These are phyloP conservation scores for Xiphydria camelus DNA, from an alignment of 2,888 invertebrate genomes.

Conservation along the genomic window DNA sequence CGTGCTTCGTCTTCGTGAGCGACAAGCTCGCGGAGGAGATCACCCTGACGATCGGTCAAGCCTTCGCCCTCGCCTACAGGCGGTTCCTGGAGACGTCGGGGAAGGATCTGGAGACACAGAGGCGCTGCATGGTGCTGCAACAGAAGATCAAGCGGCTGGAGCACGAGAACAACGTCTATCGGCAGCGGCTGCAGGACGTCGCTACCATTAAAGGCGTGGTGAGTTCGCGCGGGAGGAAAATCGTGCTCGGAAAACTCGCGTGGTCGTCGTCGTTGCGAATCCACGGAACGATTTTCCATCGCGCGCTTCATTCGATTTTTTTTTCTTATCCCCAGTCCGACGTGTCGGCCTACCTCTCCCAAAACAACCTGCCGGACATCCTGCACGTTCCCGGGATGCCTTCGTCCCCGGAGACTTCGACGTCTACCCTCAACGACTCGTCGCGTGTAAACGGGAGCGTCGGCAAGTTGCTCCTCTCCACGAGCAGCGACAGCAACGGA, in stretches of 20 bases:
- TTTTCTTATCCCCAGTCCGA: slow-evolving; percentile 47
- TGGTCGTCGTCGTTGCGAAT: too few species aligned
- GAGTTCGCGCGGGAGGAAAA: too few species aligned
- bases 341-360: slow-evolving; percentile 60
- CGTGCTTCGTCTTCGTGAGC: slow-evolving; percentile 96
- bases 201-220: slow-evolving; percentile 61
- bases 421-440: slow-evolving; percentile 30
- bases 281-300: too few species aligned
- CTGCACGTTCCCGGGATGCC: slow-evolving; percentile 50
- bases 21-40: slow-evolving; percentile 98
- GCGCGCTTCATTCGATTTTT: too few species aligned
- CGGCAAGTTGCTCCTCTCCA: slow-evolving; percentile 32
- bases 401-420: slow-evolving; percentile 24
- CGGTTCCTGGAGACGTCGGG: slow-evolving; percentile 91
- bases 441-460: slow-evolving; percentile 45
- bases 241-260: too few species aligned
- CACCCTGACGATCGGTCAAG: slow-evolving; percentile 96
- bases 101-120: slow-evolving; percentile 83
- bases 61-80: slow-evolving; percentile 96
- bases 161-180: slow-evolving; percentile 81
- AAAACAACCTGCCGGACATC: slow-evolving; percentile 61
- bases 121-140: slow-evolving; percentile 75
- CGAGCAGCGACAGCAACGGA: slow-evolving; percentile 50
- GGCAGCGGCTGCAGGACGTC: slow-evolving; percentile 76
- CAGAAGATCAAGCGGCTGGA: slow-evolving; percentile 87